A percentile compares a stretch with the other conserved stretches of the same genome.
phyloP scores from a whole-genome alignment of 2,888 invertebrate genomes.

The Drosophila barbarae region DNA sequence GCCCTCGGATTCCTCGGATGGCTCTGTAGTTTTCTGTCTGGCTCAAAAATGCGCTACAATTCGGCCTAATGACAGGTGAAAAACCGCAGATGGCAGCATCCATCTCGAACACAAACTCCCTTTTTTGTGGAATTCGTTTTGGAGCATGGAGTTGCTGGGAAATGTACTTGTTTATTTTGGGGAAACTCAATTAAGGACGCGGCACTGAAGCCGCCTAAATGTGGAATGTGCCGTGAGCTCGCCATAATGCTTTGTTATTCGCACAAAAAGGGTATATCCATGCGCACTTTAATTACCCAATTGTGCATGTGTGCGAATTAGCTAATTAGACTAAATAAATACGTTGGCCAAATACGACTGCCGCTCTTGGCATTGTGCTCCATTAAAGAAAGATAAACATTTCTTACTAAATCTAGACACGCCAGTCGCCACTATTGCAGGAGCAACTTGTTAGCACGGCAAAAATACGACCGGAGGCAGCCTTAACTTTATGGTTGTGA shows the following conservation, averaged over 20 bases:
- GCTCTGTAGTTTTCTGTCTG: slow-evolving; percentile 9
- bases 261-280: slow-evolving; percentile 5
- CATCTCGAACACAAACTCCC: neutral
- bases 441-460: slow-evolving; percentile 32
- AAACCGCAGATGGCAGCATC: slow-evolving; percentile 14
- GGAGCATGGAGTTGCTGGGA: neutral
- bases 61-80: slow-evolving; percentile 12
- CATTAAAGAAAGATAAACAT: slow-evolving; percentile 37
- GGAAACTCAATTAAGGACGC: slow-evolving; percentile 22
- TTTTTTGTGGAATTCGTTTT: neutral
- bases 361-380: slow-evolving; percentile 12
- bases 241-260: slow-evolving; percentile 10
- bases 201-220: neutral
- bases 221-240: slow-evolving; percentile 17
- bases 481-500: slow-evolving; percentile 12
- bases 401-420: slow-evolving; percentile 35
- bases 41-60: slow-evolving; percentile 12
- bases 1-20: neutral
- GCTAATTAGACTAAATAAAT: slow-evolving; percentile 55
- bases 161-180: slow-evolving; percentile 17
- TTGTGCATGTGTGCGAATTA: slow-evolving; percentile 25
- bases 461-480: slow-evolving; percentile 1
- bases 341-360: slow-evolving; percentile 28
- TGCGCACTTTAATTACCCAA: slow-evolving; percentile 7
- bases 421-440: slow-evolving; percentile 22